phyloP scores from a whole-genome alignment of 2,797 vertebrate genomes.

The Psittacula echo region DNA sequence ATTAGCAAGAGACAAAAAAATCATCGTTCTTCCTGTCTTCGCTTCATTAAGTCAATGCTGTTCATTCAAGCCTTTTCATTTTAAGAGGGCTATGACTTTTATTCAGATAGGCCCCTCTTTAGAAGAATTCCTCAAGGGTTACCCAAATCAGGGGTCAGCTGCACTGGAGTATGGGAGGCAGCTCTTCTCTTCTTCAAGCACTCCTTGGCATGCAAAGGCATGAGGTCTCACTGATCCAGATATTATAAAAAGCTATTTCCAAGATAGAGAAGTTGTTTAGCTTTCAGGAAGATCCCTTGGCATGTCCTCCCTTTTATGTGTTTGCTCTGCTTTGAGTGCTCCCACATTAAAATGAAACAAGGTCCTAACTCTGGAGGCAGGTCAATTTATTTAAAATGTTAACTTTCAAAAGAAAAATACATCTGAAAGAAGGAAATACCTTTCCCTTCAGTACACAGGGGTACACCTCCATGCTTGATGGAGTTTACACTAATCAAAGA shows the following conservation, averaged over 20 bases:
- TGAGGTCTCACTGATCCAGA: not conserved
- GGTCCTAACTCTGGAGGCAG: not conserved
- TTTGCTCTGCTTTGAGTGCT: not conserved
- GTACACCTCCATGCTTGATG: not conserved
- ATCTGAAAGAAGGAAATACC: not conserved
- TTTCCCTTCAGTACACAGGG: not conserved
- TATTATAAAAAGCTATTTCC: not conserved
- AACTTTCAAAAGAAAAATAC: not conserved
- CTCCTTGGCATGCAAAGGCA: not conserved
- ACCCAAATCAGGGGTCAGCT: not conserved
- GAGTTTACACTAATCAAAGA: not conserved
- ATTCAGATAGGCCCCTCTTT: not conserved
- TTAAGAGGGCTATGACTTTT: not conserved
- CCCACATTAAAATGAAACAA: not conserved
- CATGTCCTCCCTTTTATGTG: not conserved
- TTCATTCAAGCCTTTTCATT: slow-evolving; percentile 1
- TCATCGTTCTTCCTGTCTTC: slow-evolving; percentile 9
- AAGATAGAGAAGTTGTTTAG: not conserved
- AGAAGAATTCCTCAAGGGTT: not conserved
- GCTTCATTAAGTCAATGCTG: not conserved
- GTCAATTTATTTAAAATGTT: not conserved
- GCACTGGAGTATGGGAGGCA: not conserved
- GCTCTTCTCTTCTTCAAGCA: not conserved
- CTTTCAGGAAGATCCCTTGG: not conserved
- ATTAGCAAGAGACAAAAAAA: not conserved